These are phyloP conservation scores for Pararge aegeria DNA, from an alignment of 1,140 invertebrate genomes.

Conservation along the genomic window DNA sequence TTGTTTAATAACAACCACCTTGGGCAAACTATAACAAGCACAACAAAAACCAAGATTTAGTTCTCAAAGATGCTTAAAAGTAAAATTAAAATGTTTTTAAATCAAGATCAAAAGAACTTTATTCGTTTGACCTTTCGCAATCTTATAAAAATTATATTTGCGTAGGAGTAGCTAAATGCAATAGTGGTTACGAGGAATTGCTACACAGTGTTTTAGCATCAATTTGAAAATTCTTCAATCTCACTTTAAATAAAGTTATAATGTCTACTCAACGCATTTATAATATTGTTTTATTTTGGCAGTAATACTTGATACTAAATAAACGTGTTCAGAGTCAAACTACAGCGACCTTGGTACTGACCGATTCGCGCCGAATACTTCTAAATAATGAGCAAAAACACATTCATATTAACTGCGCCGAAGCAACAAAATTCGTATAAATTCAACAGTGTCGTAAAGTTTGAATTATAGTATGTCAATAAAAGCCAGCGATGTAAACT, in stretches of 20 bases:
- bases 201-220: background rate
- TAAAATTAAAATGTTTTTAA: background rate
- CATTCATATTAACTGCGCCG: slow-evolving; percentile 17
- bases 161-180: slow-evolving; percentile 63
- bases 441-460: slow-evolving; percentile 45
- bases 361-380: slow-evolving; percentile 25
- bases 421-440: slow-evolving; percentile 14
- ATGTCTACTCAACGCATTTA: background rate
- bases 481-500: slow-evolving; percentile 41
- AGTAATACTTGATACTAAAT: slow-evolving; percentile 9
- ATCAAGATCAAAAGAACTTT: slow-evolving; percentile 1
- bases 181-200: slow-evolving; percentile 45
- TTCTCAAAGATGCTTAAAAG: background rate
- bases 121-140: slow-evolving; percentile 40
- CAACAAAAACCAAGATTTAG: background rate
- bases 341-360: slow-evolving; percentile 19
- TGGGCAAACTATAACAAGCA: background rate
- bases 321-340: slow-evolving; percentile 14
- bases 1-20: background rate
- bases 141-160: slow-evolving; percentile 40
- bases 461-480: slow-evolving; percentile 48
- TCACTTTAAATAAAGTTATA: background rate
- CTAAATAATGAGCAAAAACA: slow-evolving; percentile 28
- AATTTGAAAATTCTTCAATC: background rate
- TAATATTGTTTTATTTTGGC: background rate